Base-by-base conservation (phyloP, 1,140 invertebrate genomes). In the Drosophila ambigua region DNA sequence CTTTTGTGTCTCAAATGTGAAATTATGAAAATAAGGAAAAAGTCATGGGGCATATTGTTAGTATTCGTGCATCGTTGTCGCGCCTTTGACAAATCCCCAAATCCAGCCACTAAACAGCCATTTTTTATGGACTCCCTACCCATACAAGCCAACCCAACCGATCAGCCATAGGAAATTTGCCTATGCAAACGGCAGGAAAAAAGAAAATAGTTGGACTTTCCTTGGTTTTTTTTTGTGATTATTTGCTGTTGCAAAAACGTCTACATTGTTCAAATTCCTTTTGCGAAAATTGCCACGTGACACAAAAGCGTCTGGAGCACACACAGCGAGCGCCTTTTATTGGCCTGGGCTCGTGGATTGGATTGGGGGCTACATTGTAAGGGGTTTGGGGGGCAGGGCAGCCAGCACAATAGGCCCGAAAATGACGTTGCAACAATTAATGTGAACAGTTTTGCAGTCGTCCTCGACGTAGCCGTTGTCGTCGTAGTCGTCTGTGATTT, bases 391-490 rank as follows among this genome's bases (percentile, higher is more conserved):
- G 49, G 50, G 50, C 20, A 20, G 20, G 20, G 20, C 41, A 51
- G 54, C 49, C 50, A 62, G 65, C 51, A 85, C 83, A 85, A 85
- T 85, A 85, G 82, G 82, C 82, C 82, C 82, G 60, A 87, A 85
- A 85, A 85, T 85, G 82, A 85, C 82, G 78, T 85, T 85, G 82
- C 82, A 85, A 87, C 82, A 87, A 85, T 85, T 85, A 85, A 85
- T 85, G 82, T 87, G 83, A 85, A 85, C 82, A 85, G 84, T 85
- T 85, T 82, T 80, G 74, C 82, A 87, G 79, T 85, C 78, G 80
- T 79, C 65, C 63, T 77, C 72, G 79, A 15, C 53, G 79, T 72
- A 61, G 78, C 73, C 67, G 78, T 59, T 44, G 79, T 74, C 66
- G 77, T 80, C 35, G 35, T 13, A 13, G 35, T 43, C 46, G 76